Base-by-base conservation (phyloP, 2,888 invertebrate species). In the Pogonocherus hispidulus region DNA sequence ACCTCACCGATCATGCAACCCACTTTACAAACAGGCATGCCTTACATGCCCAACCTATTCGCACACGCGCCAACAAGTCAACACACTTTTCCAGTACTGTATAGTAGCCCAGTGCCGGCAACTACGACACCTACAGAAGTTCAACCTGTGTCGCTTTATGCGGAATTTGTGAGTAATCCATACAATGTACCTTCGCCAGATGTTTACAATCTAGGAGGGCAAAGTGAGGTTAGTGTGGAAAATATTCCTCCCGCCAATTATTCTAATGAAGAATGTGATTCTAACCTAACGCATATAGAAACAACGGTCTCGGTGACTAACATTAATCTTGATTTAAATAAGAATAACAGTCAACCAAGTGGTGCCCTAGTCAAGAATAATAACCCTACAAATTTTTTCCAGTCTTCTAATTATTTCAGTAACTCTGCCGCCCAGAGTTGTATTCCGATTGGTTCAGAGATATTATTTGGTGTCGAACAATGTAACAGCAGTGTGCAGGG, bases 351-450 rank as follows among this genome's bases (percentile, higher is more conserved):
- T 59, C 46, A 22, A 20, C 37, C 55, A 14, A 52, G 3, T 5
- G 9, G 14, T 55, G 66, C 63, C 22, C 57, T 46, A 14, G 37
- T 27, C 1, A 52, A 59, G 27, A 41, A 63, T 22, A 70, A 69
- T 35, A 60, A 70, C 27, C 55, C 66, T 6, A 67, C 69, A 20
- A 72, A 78, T 54, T 77, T 89, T 67, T 91, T 90, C 76, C 90
- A 89, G 74, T 91, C 91, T 75, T 87, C 91, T 0, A 91, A 89
- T 79, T 92, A 92, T 81, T 92, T 92, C 78, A 87, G 87, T 0
- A 86, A 86, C 2, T 87, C 87, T 47, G 87, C 87, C 46, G 87
- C 87, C 27, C 32, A 64, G 9, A 84, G 83, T 67, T 80, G 82
- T 67, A 87, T 88, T 70, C 89, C 90, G 3, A 88, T 88, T 0